These are phyloP conservation scores for Ceratina australensis DNA, from an alignment of 1,140 invertebrate genomes.

Conservation along the genomic window DNA sequence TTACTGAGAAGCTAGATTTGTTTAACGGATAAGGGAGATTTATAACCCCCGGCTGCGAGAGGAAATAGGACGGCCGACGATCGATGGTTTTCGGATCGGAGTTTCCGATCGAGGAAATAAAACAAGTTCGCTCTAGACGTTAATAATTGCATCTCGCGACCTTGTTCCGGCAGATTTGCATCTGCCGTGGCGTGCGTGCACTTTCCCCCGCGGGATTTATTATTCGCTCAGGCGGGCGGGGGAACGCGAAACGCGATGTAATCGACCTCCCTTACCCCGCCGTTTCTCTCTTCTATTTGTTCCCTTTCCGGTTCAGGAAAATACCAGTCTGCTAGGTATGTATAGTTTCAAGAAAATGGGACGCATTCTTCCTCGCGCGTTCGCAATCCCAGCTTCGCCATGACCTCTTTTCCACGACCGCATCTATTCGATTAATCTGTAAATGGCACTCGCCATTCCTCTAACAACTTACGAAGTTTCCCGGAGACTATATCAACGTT, in stretches of 20 bases:
- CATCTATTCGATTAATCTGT: conserved; percentile 14
- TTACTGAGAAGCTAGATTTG: not conserved
- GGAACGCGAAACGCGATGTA: conserved; percentile 9
- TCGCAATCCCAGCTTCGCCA: not conserved
- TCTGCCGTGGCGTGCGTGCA: conserved; percentile 17
- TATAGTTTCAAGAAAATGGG: not conserved
- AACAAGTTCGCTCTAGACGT: conserved; percentile 20
- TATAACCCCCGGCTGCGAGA: not conserved
- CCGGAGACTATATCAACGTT: not conserved
- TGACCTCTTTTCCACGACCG: not conserved
- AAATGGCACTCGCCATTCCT: not conserved
- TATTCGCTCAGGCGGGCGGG: conserved; percentile 9
- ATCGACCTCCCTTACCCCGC: conserved; percentile 5
- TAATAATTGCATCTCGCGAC: conserved; percentile 55
- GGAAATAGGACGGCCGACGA: not conserved
- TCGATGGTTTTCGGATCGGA: not conserved
- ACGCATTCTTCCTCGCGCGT: conserved; percentile 11
- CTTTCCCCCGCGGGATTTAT: conserved; percentile 44
- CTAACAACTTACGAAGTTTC: not conserved
- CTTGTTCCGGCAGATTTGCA: conserved; percentile 27
- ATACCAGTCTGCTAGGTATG: not conserved
- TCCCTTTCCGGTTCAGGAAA: not conserved
- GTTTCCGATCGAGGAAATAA: not conserved
- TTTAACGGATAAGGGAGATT: not conserved
- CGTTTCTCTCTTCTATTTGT: not conserved